phyloP scores from a whole-genome alignment of 2,797 vertebrate genomes.

The Valencia hispanica region DNA sequence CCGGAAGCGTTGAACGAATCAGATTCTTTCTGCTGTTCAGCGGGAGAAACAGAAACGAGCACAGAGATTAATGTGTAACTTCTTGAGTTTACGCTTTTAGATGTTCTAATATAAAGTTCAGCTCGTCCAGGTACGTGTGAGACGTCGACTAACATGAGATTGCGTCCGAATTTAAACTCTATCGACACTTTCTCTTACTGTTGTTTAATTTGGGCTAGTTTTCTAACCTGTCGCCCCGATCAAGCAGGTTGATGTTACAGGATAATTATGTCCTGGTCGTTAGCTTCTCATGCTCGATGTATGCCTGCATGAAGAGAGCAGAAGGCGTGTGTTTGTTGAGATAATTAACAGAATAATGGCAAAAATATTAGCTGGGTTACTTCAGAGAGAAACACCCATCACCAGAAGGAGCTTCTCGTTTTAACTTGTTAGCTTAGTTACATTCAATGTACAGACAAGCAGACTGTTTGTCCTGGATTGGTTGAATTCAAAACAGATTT shows the following conservation, averaged over 20 bases:
- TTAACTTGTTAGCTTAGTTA: not conserved
- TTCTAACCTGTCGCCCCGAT: slow-evolving; percentile 7
- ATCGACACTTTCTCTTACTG: not conserved
- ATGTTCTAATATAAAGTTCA: not conserved
- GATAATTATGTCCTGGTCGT: too few relatives aligned
- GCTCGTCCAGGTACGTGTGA: slow-evolving; percentile 35
- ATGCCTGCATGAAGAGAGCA: not conserved
- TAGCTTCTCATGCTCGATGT: not conserved
- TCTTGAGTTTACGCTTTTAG: not conserved
- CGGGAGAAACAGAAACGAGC: slow-evolving; percentile 63
- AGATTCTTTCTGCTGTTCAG: slow-evolving; percentile 36
- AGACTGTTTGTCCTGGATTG: not conserved
- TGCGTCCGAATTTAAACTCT: not conserved
- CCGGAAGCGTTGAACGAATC: slow-evolving; percentile 49
- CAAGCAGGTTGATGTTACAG: not conserved
- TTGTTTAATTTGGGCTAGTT: slow-evolving; percentile 15
- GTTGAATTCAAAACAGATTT: too few relatives aligned
- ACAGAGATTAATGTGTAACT: not conserved
- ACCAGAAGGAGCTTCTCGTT: not conserved
- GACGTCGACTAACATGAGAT: not conserved
- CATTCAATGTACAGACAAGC: not conserved
- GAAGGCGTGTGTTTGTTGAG: not conserved
- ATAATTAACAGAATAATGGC: not conserved
- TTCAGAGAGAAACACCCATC: not conserved
- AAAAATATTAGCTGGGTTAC: not conserved